Percentiles rank a stretch among this genome's conserved stretches.
Evolutionary conservation across 2,888 invertebrate species (phyloP).

Genomic region (Xanthia icteritia): DNA sequence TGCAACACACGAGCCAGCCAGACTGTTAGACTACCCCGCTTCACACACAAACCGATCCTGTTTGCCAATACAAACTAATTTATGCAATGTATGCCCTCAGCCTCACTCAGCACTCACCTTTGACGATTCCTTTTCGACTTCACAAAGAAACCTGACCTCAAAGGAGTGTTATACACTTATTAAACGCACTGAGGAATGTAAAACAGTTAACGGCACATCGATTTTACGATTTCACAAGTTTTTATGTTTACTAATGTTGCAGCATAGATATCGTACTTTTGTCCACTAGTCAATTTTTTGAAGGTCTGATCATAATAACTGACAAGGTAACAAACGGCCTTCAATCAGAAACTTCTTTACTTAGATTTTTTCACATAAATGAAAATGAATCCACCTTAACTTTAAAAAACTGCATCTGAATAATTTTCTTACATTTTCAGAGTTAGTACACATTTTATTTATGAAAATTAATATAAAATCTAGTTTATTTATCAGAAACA

Average conservation of each 20-base stretch:
- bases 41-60: conserved; percentile 70
- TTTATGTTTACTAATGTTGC: conserved; percentile 86
- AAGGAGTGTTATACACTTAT: conserved; percentile 77
- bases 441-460: background rate
- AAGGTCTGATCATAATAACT: conserved; percentile 74
- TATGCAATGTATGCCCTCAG: conserved; percentile 81
- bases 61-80: conserved; percentile 79
- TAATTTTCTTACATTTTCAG: background rate
- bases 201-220: conserved; percentile 82
- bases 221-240: conserved; percentile 83
- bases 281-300: conserved; percentile 80
- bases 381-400: background rate
- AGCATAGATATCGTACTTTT: conserved; percentile 81
- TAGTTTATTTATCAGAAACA: background rate
- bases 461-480: background rate
- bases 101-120: conserved; percentile 83
- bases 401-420: background rate
- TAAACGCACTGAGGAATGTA: conserved; percentile 77
- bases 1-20: conserved; percentile 86
- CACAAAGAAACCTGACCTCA: conserved; percentile 76
- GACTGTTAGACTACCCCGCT: conserved; percentile 65
- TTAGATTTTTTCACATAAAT: conserved; percentile 2
- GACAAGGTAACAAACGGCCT: conserved; percentile 37
- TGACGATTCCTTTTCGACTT: conserved; percentile 82
- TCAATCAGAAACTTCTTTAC: conserved; percentile 30